phyloP scores from a whole-genome alignment of 1,140 invertebrate species.

The Euura saliciscinereae region DNA sequence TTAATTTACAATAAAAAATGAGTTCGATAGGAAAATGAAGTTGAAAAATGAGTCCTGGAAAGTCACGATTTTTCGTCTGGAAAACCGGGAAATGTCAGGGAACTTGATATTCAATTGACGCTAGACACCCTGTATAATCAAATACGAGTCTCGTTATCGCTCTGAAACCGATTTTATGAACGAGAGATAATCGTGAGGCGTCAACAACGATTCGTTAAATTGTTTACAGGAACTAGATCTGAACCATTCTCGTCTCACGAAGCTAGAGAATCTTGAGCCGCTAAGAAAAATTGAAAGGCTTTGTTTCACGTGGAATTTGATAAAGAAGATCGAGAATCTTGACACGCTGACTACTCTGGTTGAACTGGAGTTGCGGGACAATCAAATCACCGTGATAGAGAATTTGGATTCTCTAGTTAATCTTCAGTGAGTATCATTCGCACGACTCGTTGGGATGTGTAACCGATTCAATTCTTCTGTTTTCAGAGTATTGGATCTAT shows the following conservation, averaged over 20 bases:
- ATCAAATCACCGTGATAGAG: slow-evolving; percentile 91
- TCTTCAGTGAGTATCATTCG: slow-evolving; percentile 79
- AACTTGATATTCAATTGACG: too few relatives aligned
- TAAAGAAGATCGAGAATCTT: slow-evolving; percentile 93
- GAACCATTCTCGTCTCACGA: slow-evolving; percentile 84
- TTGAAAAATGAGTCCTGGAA: too few relatives aligned
- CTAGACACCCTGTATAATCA: too few relatives aligned
- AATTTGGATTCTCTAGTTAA: slow-evolving; percentile 87
- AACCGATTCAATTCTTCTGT: slow-evolving; percentile 24
- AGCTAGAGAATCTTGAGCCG: slow-evolving; percentile 82
- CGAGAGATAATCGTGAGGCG: too few relatives aligned
- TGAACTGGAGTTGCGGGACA: slow-evolving; percentile 96
- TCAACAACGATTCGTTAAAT: too few relatives aligned
- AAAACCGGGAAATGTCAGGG: too few relatives aligned
- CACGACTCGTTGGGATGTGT: too few relatives aligned
- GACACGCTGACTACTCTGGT: slow-evolving; percentile 73
- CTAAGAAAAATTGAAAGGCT: slow-evolving; percentile 77
- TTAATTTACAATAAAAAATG: too few relatives aligned
- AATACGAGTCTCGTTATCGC: too few relatives aligned
- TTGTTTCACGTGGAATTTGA: slow-evolving; percentile 92
- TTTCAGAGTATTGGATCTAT: slow-evolving; percentile 88
- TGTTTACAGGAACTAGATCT: slow-evolving; percentile 75
- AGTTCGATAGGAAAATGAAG: too few relatives aligned
- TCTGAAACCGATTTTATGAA: too few relatives aligned
- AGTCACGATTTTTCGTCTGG: too few relatives aligned